Percentiles rank a stretch among this genome's conserved stretches.
Conservation (phyloP, 2,113 vertebrate genomes). For the Bufo gargarizans region DNA sequence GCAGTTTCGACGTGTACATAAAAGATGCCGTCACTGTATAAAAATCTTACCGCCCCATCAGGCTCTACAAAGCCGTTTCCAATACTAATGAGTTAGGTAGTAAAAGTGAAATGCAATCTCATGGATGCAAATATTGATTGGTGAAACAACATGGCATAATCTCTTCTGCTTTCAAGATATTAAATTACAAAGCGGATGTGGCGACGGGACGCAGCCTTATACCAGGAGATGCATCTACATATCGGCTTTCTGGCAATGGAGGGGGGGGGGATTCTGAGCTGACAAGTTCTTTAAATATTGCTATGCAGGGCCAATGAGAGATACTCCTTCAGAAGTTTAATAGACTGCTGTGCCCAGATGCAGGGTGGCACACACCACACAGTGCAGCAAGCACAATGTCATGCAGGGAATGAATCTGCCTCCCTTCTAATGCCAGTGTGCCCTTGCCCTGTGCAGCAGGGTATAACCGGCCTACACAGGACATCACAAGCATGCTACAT, state of each 20-base stretch:
- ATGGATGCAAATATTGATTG: slow-evolving; percentile 41
- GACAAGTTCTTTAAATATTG: background rate
- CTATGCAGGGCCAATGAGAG: background rate
- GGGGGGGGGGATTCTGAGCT: background rate
- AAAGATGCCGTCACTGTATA: background rate
- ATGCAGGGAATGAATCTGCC: background rate
- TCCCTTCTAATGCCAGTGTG: slow-evolving; percentile 7
- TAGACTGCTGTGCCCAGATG: background rate
- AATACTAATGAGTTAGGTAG: slow-evolving; percentile 34
- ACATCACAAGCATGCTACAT: too few species aligned
- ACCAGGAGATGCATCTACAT: background rate
- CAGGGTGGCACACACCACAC: background rate
- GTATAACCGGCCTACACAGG: background rate
- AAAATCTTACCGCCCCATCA: background rate
- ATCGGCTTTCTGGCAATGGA: background rate
- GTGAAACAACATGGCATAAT: slow-evolving; percentile 31
- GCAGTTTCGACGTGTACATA: background rate
- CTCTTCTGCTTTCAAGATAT: slow-evolving; percentile 46
- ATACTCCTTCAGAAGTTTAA: background rate
- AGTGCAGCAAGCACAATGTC: slow-evolving; percentile 2
- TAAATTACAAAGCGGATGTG: slow-evolving; percentile 43
- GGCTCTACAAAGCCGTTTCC: slow-evolving; percentile 4
- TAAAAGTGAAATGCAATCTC: slow-evolving; percentile 40
- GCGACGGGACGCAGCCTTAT: background rate
- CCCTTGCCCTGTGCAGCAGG: background rate